These are phyloP conservation scores for Sclerurus mexicanus DNA, from an alignment of 2,113 vertebrate species.

Conservation along the genomic window DNA sequence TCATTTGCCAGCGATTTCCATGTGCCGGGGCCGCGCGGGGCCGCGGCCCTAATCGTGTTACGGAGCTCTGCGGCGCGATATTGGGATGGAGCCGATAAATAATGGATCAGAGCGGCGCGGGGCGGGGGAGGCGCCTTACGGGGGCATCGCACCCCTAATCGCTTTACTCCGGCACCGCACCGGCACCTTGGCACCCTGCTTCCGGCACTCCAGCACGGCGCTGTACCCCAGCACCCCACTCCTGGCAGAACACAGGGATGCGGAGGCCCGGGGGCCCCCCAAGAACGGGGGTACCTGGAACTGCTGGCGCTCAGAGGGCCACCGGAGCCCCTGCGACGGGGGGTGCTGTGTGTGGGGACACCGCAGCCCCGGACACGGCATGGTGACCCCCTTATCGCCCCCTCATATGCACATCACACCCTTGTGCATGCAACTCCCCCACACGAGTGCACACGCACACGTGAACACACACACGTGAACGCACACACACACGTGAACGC, in stretches of 20 bases:
- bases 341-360: accelerated
- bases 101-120: constrained; percentile 9
- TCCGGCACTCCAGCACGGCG: background rate
- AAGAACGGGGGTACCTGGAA: accelerated
- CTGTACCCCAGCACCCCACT: background rate
- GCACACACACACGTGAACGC: too few relatives aligned
- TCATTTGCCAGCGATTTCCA: constrained; percentile 69
- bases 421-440: too few relatives aligned
- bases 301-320: background rate
- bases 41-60: constrained; percentile 53
- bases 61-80: background rate
- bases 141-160: background rate
- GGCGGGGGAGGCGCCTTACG: background rate
- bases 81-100: constrained; percentile 49
- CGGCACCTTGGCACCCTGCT: background rate
- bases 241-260: accelerated
- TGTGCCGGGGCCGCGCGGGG: background rate
- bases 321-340: accelerated
- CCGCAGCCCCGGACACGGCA: background rate
- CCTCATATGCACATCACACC: accelerated
- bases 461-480: too few relatives aligned
- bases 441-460: background rate
- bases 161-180: background rate
- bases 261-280: accelerated
- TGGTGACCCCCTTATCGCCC: too few relatives aligned